Percentiles rank a stretch among this genome's conserved stretches.
These are phyloP conservation scores for Vandiemenella viatica DNA, from an alignment of 2,888 invertebrate genomes.

Conservation along the genomic window DNA sequence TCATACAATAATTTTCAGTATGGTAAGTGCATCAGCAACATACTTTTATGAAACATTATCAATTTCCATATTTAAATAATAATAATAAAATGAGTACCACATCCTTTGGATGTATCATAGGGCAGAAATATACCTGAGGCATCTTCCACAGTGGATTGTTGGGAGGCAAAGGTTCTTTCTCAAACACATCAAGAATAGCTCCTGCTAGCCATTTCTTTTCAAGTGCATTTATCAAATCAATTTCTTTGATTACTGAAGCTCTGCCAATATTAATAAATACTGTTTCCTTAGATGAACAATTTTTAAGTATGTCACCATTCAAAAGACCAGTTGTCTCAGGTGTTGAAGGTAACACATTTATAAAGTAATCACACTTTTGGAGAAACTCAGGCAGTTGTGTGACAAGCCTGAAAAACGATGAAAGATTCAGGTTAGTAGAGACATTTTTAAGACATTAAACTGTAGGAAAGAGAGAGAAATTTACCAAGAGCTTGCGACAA, in stretches of 20 bases:
- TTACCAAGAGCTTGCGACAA: too few species aligned
- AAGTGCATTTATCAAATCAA: slow-evolving; percentile 34
- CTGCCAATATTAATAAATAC: slow-evolving; percentile 44
- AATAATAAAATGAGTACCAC: too few species aligned
- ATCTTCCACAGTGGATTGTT: slow-evolving; percentile 34
- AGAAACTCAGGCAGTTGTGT: slow-evolving; percentile 27
- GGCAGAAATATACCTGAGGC: slow-evolving; percentile 32
- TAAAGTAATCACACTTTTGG: slow-evolving; percentile 35
- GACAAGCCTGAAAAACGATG: too few species aligned
- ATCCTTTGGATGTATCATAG: too few species aligned
- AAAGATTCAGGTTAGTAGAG: too few species aligned
- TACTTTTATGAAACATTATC: too few species aligned
- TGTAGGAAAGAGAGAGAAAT: too few species aligned
- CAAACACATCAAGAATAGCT: slow-evolving; percentile 41
- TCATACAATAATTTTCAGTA: too few species aligned
- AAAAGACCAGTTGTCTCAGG: slow-evolving; percentile 33
- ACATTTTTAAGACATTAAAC: too few species aligned
- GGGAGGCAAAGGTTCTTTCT: slow-evolving; percentile 34
- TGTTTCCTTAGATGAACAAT: slow-evolving; percentile 30
- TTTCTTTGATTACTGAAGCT: slow-evolving; percentile 37
- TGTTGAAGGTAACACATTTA: slow-evolving; percentile 38
- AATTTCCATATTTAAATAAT: too few species aligned
- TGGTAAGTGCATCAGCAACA: too few species aligned
- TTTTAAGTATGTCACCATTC: slow-evolving; percentile 31
- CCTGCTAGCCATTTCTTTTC: slow-evolving; percentile 36